Conservation (phyloP, 2,797 vertebrate species). For the Eidolon dupreanum region DNA sequence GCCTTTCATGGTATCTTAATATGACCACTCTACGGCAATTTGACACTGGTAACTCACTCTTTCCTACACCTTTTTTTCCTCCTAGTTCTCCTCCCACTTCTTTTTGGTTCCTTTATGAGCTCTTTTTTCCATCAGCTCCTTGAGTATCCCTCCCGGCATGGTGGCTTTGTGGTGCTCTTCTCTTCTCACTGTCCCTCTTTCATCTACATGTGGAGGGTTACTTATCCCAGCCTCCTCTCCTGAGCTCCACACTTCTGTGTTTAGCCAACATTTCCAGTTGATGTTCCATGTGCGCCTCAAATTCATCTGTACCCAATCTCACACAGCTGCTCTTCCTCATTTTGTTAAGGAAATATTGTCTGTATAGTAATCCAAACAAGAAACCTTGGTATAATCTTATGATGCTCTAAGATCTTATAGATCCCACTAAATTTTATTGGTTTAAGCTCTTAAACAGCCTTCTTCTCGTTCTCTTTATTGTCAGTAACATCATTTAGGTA, state of each 20-base stretch:
- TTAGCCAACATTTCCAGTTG: not conserved
- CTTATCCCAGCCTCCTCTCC: not conserved
- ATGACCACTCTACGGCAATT: not conserved
- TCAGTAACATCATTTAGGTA: not conserved
- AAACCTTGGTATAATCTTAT: not conserved
- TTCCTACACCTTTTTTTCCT: not conserved
- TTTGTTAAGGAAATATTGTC: not conserved
- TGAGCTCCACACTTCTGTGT: not conserved
- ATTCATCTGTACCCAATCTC: not conserved
- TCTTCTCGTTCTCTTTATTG: not conserved
- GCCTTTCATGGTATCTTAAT: not conserved
- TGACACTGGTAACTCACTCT: not conserved
- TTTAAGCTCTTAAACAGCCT: not conserved
- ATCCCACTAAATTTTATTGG: not conserved
- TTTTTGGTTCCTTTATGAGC: not conserved
- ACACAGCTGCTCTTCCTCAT: not conserved
- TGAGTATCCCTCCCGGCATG: too few relatives aligned
- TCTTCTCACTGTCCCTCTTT: not conserved
- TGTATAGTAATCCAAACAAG: not conserved
- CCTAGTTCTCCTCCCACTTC: not conserved
- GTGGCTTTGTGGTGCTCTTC: not conserved
- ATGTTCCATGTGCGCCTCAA: not conserved
- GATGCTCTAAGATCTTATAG: not conserved
- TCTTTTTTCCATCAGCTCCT: not conserved
- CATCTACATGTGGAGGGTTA: not conserved